Base-by-base conservation (phyloP, 2,888 invertebrate genomes). In the Pristionchus arcanus region DNA sequence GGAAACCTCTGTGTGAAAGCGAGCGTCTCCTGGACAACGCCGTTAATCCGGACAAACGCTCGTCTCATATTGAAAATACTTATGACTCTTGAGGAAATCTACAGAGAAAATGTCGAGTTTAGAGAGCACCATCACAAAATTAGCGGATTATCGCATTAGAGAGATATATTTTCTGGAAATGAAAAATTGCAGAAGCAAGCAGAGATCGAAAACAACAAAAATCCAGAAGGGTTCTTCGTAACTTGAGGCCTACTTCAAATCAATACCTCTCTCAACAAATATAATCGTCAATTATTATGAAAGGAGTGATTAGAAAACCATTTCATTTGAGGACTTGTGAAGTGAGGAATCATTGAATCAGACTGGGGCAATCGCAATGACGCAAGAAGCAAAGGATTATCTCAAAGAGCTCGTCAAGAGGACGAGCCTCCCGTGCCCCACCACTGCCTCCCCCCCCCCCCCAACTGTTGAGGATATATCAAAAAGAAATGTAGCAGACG, bases 1-100 rank as follows among this genome's bases (percentile, higher is more conserved):
- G 28, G 37, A 53, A 49, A 42, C 81, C 2, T 28, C 74, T 31
- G 42, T 77, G 21, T 77, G 74, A 77, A 77, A 77, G 37, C 74
- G 74, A 77, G 81, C 81, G 81, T 81, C 28, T 28, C 81, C 81
- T 28, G 49, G 81, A 81, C 81, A 81, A 81, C 81, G 81, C 13
- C 42, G 28, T 21, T 21, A 28, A 49, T 81, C 81, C 81, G 49
- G 81, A 81, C 31, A 16, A 15, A 31, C 68, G 31, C 31, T 71
- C 68, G 31, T 3, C 77, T 42, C 15, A 42, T 2, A n/a, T 25
- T 37, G 37, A 77, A 42, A 77, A 13, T 21, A 42, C 37, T 37
- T 21, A 21, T 42, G 21, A 5, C 25, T 4, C 3, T 19, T 25
- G 9, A 77, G 74, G 31, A 21, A 77, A 19, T 42, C 31, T 42